Conservation (phyloP, 2,888 invertebrate genomes). For the Eilema caniola region DNA sequence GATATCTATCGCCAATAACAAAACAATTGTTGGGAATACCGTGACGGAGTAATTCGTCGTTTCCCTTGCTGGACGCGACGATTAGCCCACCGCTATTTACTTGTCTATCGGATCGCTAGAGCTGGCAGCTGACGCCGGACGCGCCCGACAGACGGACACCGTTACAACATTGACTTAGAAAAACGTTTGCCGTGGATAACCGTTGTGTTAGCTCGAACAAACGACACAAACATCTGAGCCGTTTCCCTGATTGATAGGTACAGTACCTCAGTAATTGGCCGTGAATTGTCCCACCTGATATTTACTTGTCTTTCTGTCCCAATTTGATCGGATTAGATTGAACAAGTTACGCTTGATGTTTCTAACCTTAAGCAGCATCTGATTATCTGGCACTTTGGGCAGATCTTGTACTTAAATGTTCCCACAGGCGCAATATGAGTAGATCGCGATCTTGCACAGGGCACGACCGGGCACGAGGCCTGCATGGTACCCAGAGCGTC, state of each 20-base stretch:
- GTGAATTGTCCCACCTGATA: slow-evolving; percentile 63
- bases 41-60: slow-evolving; percentile 85
- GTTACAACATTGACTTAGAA: slow-evolving; percentile 85
- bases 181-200: slow-evolving; percentile 81
- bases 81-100: slow-evolving; percentile 85
- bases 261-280: slow-evolving; percentile 58
- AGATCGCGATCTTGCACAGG: slow-evolving; percentile 74
- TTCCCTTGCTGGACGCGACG: slow-evolving; percentile 84
- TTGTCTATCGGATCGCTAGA: slow-evolving; percentile 79
- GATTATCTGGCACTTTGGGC: slow-evolving; percentile 42
- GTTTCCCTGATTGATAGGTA: slow-evolving; percentile 65
- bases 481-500: slow-evolving; percentile 67
- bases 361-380: slow-evolving; percentile 36
- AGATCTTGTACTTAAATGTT: slow-evolving; percentile 54
- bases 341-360: slow-evolving; percentile 51
- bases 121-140: slow-evolving; percentile 84
- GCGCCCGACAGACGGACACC: slow-evolving; percentile 82
- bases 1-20: slow-evolving; percentile 75
- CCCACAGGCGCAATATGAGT: slow-evolving; percentile 72
- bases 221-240: slow-evolving; percentile 67
- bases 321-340: slow-evolving; percentile 52
- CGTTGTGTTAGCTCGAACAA: slow-evolving; percentile 64
- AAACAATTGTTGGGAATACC: slow-evolving; percentile 80
- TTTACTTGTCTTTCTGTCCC: slow-evolving; percentile 55
- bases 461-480: slow-evolving; percentile 74